Conservation (phyloP, 2,797 vertebrate species). For the Etheostoma perlongum region DNA sequence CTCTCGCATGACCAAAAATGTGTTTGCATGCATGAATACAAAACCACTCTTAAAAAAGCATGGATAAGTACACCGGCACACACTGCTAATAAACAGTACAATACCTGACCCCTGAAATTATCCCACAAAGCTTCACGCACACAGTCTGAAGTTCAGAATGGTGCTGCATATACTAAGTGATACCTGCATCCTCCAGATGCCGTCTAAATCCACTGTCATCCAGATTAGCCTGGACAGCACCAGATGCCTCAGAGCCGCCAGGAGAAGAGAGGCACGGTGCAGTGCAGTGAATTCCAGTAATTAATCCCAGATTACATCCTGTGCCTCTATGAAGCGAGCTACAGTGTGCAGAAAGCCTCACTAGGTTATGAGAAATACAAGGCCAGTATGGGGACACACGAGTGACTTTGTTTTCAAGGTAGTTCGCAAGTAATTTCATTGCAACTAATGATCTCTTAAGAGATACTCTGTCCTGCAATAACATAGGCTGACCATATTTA, state of each 20-base stretch:
- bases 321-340: conserved; percentile 67
- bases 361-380: conserved; percentile 37
- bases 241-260: conserved; percentile 67
- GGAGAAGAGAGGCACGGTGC: conserved; percentile 46
- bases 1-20: conserved; percentile 45
- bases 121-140: conserved; percentile 17
- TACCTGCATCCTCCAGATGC: conserved; percentile 65
- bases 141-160: conserved; percentile 34
- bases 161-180: conserved; percentile 43
- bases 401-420: conserved; percentile 21
- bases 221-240: conserved; percentile 78
- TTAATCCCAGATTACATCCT: conserved; percentile 84
- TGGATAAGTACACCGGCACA: conserved; percentile 8
- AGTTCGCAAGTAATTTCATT: conserved; percentile 40
- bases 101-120: conserved; percentile 33
- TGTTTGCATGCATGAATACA: conserved; percentile 42
- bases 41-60: conserved; percentile 30
- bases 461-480: conserved; percentile 6
- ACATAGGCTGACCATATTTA: not conserved
- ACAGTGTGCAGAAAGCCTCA: conserved; percentile 49
- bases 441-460: conserved; percentile 19
- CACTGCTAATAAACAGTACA: conserved; percentile 1
- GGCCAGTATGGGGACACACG: conserved; percentile 25
- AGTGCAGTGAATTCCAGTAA: conserved; percentile 75
- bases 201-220: conserved; percentile 76